Evolutionary conservation across 2,113 vertebrate species (phyloP).

Genomic region (Coptodon bakossiorum): DNA sequence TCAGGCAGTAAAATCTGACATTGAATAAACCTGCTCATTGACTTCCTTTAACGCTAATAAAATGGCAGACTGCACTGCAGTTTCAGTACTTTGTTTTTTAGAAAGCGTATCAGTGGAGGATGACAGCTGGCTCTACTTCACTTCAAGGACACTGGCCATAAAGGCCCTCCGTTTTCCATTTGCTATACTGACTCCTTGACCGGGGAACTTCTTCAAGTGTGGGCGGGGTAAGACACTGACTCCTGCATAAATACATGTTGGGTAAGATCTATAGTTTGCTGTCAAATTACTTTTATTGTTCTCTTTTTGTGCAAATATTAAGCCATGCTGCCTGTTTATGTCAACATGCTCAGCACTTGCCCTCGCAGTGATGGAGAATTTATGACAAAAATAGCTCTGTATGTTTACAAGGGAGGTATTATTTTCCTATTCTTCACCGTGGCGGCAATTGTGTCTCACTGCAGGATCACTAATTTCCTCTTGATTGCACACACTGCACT

Average conservation of each 20-base stretch:
- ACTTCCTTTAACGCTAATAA: constrained; percentile 7
- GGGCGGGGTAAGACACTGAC: neutral
- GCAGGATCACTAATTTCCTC: neutral
- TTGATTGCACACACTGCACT: neutral
- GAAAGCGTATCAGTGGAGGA: neutral
- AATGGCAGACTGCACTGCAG: constrained; percentile 1
- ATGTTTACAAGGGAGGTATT: neutral
- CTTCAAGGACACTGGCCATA: neutral
- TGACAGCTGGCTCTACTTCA: constrained; percentile 23
- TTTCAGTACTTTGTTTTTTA: constrained; percentile 11
- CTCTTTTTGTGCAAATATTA: neutral
- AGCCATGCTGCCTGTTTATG: neutral
- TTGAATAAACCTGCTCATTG: neutral
- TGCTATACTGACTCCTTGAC: neutral
- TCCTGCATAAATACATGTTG: neutral
- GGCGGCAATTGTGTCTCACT: neutral
- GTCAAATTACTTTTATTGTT: neutral
- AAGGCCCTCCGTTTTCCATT: neutral
- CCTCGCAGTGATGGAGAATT: neutral
- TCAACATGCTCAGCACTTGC: neutral
- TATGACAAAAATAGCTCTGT: neutral
- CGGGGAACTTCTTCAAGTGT: neutral
- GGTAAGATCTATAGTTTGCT: neutral
- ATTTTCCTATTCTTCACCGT: neutral
- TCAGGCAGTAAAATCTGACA: neutral